Evolutionary conservation across 2,888 invertebrate species (phyloP).

Genomic region (Pasiphila rectangulata): DNA sequence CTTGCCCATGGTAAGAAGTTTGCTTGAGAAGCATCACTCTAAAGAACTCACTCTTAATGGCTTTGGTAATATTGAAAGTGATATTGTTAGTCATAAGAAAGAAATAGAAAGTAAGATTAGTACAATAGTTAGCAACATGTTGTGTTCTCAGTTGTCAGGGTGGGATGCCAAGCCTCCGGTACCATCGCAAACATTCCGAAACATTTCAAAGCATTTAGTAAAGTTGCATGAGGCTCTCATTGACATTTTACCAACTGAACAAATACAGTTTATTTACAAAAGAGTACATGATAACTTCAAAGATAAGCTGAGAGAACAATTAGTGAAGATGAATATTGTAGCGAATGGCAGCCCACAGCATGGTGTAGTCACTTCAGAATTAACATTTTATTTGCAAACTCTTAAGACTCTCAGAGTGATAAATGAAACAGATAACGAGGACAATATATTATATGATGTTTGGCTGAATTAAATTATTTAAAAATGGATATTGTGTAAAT

Average conservation of each 20-base stretch:
- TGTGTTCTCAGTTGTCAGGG: slow-evolving; percentile 88
- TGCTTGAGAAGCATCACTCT: slow-evolving; percentile 83
- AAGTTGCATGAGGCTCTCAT: slow-evolving; percentile 95
- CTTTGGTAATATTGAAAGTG: slow-evolving; percentile 87
- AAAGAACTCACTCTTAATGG: slow-evolving; percentile 73
- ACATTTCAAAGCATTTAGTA: slow-evolving; percentile 92
- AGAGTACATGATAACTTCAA: slow-evolving; percentile 93
- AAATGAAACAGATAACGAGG: slow-evolving; percentile 86
- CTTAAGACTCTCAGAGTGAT: slow-evolving; percentile 89
- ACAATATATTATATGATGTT: slow-evolving; percentile 90
- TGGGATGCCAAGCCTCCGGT: slow-evolving; percentile 98
- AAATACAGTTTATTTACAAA: slow-evolving; percentile 88
- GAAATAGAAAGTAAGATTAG: slow-evolving; percentile 96
- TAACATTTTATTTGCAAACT: slow-evolving; percentile 94
- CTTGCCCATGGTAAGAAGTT: slow-evolving; percentile 85
- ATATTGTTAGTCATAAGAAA: slow-evolving; percentile 92
- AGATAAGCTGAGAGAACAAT: slow-evolving; percentile 90
- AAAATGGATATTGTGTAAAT: slow-evolving; percentile 6
- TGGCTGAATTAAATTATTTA: slow-evolving; percentile 83
- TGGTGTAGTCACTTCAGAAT: slow-evolving; percentile 95
- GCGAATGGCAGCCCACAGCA: slow-evolving; percentile 99
- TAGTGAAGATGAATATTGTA: slow-evolving; percentile 91
- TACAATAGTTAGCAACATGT: slow-evolving; percentile 91
- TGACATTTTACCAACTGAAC: slow-evolving; percentile 89
- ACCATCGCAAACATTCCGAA: slow-evolving; percentile 94